These are phyloP conservation scores for Anarrhichthys ocellatus DNA, from an alignment of 2,113 vertebrate genomes.

Conservation along the genomic window DNA sequence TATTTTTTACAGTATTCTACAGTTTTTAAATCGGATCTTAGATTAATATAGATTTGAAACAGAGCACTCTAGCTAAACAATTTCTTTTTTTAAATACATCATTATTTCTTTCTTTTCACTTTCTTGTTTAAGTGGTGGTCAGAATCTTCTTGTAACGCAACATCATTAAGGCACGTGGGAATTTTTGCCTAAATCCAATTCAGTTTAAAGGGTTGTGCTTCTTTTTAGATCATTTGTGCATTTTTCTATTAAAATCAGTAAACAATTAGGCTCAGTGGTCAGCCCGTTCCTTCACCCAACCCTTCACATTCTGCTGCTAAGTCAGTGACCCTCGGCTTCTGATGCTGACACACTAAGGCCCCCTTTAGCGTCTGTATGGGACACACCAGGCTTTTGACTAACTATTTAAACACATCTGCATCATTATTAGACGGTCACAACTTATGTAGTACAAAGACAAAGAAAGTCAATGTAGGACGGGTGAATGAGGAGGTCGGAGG, in stretches of 20 bases:
- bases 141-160: background rate
- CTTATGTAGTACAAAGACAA: background rate
- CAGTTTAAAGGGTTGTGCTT: background rate
- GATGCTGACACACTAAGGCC: too few species aligned
- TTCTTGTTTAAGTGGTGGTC: background rate
- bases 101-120: background rate
- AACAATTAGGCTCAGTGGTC: background rate
- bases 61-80: background rate
- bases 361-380: background rate
- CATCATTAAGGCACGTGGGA: background rate
- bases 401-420: background rate
- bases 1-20: too few species aligned
- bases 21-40: background rate
- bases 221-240: background rate
- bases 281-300: background rate
- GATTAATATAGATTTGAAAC: background rate
- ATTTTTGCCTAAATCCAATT: background rate
- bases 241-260: background rate
- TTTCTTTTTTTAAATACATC: background rate
- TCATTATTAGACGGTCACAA: background rate
- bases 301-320: background rate
- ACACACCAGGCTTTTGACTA: background rate
- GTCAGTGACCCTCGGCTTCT: too few species aligned
- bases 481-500: background rate
- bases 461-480: background rate